phyloP scores from a whole-genome alignment of 1,140 invertebrate genomes.

The Drosophila rufa region DNA sequence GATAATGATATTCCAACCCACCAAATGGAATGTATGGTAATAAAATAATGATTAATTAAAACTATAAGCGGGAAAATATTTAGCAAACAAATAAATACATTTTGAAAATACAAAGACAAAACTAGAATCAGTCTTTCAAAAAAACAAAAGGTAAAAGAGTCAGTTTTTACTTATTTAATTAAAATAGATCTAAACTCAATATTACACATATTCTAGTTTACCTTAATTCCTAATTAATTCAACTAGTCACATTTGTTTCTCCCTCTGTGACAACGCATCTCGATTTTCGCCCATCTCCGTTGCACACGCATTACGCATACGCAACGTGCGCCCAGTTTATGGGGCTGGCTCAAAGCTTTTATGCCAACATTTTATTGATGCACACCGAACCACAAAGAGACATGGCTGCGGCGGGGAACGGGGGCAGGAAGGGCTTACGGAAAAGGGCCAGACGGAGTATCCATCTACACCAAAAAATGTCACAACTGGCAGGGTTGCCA shows the following conservation, averaged over 20 bases:
- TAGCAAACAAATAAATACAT: no score
- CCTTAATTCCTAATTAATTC: no score
- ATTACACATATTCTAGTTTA: neutral
- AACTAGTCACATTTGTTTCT: neutral
- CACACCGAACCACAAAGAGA: conserved; percentile 40
- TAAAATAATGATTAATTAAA: no score
- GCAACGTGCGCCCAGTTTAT: conserved; percentile 55
- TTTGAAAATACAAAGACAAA: no score
- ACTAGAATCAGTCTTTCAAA: no score
- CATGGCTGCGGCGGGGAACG: neutral
- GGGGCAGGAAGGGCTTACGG: neutral
- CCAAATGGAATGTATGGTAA: no score
- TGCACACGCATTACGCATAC: conserved; percentile 63
- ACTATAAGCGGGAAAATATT: no score
- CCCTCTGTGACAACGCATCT: conserved; percentile 7
- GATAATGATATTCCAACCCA: neutral
- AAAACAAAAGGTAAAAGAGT: no score
- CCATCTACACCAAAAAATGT: conserved; percentile 58
- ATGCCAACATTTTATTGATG: conserved; percentile 73
- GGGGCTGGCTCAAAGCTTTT: conserved; percentile 46
- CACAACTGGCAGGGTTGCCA: conserved; percentile 34
- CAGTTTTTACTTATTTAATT: no score
- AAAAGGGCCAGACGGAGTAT: conserved; percentile 22
- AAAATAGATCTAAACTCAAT: no score
- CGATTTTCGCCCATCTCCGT: neutral